Evolutionary conservation across 2,888 invertebrate species (phyloP).

Genomic region (Tipula vernalis): DNA sequence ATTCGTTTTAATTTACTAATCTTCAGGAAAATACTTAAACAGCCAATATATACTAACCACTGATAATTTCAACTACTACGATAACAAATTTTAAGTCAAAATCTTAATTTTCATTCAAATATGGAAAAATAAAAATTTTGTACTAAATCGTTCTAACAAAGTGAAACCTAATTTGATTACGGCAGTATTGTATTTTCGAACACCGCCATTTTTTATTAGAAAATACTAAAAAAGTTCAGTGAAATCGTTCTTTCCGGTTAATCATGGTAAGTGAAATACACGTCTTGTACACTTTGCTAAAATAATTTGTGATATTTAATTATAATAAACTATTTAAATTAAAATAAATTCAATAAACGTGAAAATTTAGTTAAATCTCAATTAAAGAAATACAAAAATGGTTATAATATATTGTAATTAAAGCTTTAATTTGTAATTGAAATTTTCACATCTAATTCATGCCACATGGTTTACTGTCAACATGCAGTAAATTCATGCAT

Average conservation of each 20-base stretch:
- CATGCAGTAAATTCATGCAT: background rate
- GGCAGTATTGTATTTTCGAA: background rate
- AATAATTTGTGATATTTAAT: background rate
- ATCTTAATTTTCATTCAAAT: background rate
- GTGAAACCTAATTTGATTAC: background rate
- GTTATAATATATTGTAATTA: background rate
- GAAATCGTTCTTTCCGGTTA: conserved; percentile 37
- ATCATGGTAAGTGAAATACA: conserved; percentile 31
- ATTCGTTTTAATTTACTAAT: too few relatives aligned
- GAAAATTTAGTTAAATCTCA: background rate
- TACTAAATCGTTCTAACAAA: background rate
- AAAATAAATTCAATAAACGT: background rate
- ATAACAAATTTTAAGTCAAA: background rate
- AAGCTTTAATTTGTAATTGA: background rate
- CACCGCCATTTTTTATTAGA: background rate
- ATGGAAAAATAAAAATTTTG: background rate
- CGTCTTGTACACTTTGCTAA: background rate
- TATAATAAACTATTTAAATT: background rate
- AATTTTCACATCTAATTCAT: background rate
- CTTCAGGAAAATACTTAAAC: too few relatives aligned
- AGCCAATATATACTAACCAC: background rate
- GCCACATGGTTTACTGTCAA: conserved; percentile 11
- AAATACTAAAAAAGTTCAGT: background rate
- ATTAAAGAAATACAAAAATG: background rate
- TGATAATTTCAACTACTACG: background rate